Conservation (phyloP, 2,113 vertebrate genomes). For the Fukomys damarensis region DNA sequence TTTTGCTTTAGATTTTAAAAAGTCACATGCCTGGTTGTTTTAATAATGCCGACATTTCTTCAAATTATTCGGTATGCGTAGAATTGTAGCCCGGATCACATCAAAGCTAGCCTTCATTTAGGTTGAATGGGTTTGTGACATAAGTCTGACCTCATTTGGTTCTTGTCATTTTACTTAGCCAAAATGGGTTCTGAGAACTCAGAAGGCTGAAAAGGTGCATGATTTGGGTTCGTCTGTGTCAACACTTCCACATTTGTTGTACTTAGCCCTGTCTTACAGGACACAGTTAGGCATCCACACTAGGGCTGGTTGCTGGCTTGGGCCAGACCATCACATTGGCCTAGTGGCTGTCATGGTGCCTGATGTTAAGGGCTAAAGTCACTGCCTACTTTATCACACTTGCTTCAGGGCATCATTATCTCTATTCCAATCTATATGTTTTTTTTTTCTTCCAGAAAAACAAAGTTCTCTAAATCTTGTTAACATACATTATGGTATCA, state of each 20-base stretch:
- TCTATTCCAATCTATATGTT: neutral
- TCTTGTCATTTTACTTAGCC: neutral
- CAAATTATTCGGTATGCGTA: neutral
- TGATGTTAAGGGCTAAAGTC: neutral
- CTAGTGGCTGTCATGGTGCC: accelerated
- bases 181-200: neutral
- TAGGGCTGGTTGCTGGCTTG: neutral
- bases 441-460: neutral
- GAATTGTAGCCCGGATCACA: neutral
- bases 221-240: neutral
- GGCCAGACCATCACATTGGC: neutral
- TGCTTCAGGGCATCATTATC: neutral
- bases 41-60: neutral
- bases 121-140: neutral
- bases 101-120: neutral
- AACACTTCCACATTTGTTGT: neutral
- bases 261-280: neutral
- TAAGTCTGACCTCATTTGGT: neutral
- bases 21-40: neutral
- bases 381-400: neutral
- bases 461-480: neutral
- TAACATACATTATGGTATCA: neutral
- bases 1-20: neutral
- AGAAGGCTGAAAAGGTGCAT: neutral
- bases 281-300: neutral